Percentiles rank a stretch among this genome's conserved stretches.
phyloP scores from a whole-genome alignment of 2,797 vertebrate genomes.

The Micrastur ruficollis region DNA sequence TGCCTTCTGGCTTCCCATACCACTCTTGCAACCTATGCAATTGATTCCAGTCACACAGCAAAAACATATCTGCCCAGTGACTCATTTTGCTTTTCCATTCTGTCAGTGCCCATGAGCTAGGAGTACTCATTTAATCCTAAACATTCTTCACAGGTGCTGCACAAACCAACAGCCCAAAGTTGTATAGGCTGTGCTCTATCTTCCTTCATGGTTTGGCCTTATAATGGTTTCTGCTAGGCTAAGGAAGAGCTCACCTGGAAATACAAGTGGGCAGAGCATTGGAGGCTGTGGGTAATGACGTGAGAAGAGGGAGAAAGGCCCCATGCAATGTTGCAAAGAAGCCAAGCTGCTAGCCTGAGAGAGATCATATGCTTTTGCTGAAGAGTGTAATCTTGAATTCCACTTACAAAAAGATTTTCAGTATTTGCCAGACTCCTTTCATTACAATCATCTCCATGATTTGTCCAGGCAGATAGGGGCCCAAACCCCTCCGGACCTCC shows the following conservation, averaged over 20 bases:
- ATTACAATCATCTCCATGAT: neutral
- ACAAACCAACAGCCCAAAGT: neutral
- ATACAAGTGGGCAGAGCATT: neutral
- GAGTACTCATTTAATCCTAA: neutral
- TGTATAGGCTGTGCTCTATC: neutral
- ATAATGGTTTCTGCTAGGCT: neutral
- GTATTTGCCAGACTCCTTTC: neutral
- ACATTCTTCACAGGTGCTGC: neutral
- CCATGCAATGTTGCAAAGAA: neutral
- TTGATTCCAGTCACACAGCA: neutral
- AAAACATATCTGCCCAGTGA: neutral
- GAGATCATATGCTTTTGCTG: neutral
- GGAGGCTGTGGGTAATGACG: neutral
- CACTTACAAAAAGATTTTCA: neutral
- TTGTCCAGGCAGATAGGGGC: neutral
- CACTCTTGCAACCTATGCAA: neutral
- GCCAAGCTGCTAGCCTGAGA: neutral
- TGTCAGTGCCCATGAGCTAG: neutral
- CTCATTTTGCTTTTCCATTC: neutral
- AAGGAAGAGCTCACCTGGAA: neutral
- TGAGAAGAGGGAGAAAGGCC: neutral
- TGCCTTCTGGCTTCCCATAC: neutral
- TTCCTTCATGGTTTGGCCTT: neutral
- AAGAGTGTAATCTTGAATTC: neutral
- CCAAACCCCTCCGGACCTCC: neutral